Evolutionary conservation across 2,113 vertebrate genomes (phyloP), one percentile per base, ranked within the genome.

Genomic region (Cyanoderma ruficeps): DNA sequence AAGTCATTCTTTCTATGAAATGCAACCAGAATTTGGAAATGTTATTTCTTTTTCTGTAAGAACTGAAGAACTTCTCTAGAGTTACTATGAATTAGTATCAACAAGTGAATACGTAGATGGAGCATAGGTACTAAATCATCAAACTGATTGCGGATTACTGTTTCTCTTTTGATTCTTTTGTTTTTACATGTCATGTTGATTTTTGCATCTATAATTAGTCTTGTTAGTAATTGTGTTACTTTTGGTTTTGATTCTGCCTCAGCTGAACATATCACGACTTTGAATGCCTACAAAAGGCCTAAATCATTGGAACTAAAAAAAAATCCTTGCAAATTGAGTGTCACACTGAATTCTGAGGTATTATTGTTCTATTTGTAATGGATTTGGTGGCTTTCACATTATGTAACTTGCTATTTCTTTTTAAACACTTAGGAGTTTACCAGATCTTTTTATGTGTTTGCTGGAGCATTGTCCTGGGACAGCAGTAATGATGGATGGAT

Each of bases 401-500:
- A 8, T 53, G 41, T 95, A 86, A 95, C 74, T 27, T 42, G 25
- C 21, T 74, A 15, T 86, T 78, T 93, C 47, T 96, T 65, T 95
- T 92, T 78, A 95, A 94, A 96, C 50, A 14, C 67, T 59, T 55
- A 93, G 96, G 90, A 69, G 35, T 77, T 89, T 61, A n/a, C 63
- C 42, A 53, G 28, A 20, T 90, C 42, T 63, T 83, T 94, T 90
- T n/a, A n/a, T 25, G 37, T 67, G 87, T 39, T 74, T 96, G 90
- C 79, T 79, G 87, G 90, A 82, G 79, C 41, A 22, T 95, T 91
- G 50, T 74, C 61, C 37, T 59, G 53, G 82, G 92, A 89, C 60
- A 85, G 44, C 41, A 68, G 49, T 33, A 67, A 56, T 91, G 95
- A 94, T 11, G 70, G 89, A 96, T 95, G 65, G 88, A 94, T 91